Evolutionary conservation across 1,140 invertebrate genomes (phyloP).

Genomic region (Coelopa frigida): DNA sequence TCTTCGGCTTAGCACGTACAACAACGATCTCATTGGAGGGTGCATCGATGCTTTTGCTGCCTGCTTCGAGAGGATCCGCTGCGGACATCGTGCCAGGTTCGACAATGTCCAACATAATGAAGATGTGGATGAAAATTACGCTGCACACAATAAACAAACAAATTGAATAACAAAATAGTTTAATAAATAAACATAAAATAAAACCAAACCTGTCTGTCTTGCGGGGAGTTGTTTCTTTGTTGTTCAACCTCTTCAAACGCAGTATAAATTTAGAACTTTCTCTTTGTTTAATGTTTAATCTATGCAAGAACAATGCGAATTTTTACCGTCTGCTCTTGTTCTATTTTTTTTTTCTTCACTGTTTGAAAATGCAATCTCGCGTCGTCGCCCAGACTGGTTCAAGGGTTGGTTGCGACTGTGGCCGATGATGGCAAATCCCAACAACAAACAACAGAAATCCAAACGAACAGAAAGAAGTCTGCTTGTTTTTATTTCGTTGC

Average conservation of each 20-base stretch:
- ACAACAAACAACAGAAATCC: too few relatives aligned
- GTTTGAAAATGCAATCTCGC: not conserved
- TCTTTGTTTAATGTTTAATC: too few relatives aligned
- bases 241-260: too few relatives aligned
- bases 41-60: too few relatives aligned
- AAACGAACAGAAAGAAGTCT: too few relatives aligned
- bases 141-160: not conserved
- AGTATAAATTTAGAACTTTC: too few relatives aligned
- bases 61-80: not conserved
- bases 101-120: conserved; percentile 36
- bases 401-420: conserved; percentile 19
- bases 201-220: conserved; percentile 1
- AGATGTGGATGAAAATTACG: conserved; percentile 6
- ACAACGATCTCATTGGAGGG: conserved; percentile 53
- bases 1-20: conserved; percentile 67
- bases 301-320: too few relatives aligned
- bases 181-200: conserved; percentile 11
- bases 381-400: not conserved
- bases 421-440: too few relatives aligned
- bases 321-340: not conserved
- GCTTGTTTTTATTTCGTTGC: conserved; percentile 15
- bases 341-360: conserved; percentile 1
- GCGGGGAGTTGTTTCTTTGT: not conserved
- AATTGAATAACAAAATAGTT: not conserved
- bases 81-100: conserved; percentile 16